Conservation (phyloP, 2,888 invertebrate genomes). For the Polymixis lichenea region DNA sequence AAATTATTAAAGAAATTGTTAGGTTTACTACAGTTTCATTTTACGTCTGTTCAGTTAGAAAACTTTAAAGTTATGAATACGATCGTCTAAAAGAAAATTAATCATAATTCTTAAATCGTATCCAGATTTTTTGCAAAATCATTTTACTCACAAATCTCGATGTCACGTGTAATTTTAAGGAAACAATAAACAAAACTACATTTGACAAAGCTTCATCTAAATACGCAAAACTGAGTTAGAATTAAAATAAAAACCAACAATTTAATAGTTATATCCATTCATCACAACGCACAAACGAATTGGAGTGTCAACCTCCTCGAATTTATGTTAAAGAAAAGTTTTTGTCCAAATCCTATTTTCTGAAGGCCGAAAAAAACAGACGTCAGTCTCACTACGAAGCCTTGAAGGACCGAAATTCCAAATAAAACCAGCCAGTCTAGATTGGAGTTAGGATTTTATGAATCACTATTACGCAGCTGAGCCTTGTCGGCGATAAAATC, state of each 20-base stretch:
- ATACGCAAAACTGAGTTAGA: conserved; percentile 20
- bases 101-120: conserved; percentile 1
- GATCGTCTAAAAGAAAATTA: neutral
- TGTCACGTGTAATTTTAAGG: neutral
- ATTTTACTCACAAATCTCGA: conserved; percentile 14
- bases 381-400: conserved; percentile 44
- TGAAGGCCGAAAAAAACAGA: conserved; percentile 36
- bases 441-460: conserved; percentile 60
- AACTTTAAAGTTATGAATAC: neutral
- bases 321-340: conserved; percentile 49
- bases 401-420: conserved; percentile 34
- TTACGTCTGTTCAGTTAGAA: neutral
- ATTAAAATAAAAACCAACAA: conserved; percentile 40
- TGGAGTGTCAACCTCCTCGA: conserved; percentile 53
- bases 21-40: neutral
- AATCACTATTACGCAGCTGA: conserved; percentile 55
- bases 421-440: conserved; percentile 60
- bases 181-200: conserved; percentile 19
- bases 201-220: conserved; percentile 1
- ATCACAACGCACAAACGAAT: conserved; percentile 48
- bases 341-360: conserved; percentile 47
- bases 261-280: conserved; percentile 46
- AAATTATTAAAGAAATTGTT: neutral
- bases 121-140: neutral
- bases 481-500: conserved; percentile 58